Evolutionary conservation across 2,797 vertebrate genomes (phyloP).

Genomic region (Sciurus vulgaris): DNA sequence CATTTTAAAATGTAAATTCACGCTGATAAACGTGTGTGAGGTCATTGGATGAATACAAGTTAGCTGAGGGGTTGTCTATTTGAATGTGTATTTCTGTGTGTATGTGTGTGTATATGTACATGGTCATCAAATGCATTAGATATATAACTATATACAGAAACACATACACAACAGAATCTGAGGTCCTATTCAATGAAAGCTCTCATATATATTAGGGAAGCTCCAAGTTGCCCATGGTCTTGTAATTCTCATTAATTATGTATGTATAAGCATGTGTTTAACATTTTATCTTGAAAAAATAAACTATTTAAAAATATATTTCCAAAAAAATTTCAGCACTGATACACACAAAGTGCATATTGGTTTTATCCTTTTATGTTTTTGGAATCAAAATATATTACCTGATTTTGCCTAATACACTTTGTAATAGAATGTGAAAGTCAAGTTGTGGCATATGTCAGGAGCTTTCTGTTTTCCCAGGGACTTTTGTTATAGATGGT

Average conservation of each 20-base stretch:
- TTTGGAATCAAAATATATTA: conserved; percentile 23
- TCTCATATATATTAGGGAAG: neutral
- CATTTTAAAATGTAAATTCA: conserved; percentile 7
- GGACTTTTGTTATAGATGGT: neutral
- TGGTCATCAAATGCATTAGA: neutral
- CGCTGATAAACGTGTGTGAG: neutral
- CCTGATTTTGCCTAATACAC: neutral
- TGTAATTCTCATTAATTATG: neutral
- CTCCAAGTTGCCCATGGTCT: neutral
- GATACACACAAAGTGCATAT: neutral
- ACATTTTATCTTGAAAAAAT: neutral
- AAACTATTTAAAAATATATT: conserved; percentile 14
- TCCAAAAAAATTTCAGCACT: neutral
- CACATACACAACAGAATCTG: neutral
- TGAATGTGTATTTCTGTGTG: neutral
- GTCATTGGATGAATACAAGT: neutral
- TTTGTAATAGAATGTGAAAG: neutral
- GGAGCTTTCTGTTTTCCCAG: neutral
- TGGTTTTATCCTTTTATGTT: neutral
- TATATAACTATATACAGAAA: neutral
- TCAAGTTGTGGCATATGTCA: neutral
- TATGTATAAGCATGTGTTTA: neutral
- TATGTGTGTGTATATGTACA: neutral
- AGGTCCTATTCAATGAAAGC: neutral
- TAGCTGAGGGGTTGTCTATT: neutral